Percentiles rank a stretch among this genome's conserved stretches.
Evolutionary conservation across 2,888 invertebrate species (phyloP).

Genomic region (Chrysolina oricalcia): DNA sequence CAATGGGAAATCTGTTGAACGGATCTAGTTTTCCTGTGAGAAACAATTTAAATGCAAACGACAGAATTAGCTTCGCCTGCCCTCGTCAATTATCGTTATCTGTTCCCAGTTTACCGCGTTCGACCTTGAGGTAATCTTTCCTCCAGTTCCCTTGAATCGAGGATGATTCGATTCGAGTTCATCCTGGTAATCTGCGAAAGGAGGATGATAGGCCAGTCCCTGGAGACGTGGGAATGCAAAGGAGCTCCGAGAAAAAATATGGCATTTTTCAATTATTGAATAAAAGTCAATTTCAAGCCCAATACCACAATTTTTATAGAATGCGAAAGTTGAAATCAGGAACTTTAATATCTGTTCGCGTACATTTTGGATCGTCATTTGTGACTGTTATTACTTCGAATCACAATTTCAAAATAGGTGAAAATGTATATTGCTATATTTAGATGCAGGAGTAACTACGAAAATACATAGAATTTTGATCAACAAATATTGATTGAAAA

Average conservation of each 20-base stretch:
- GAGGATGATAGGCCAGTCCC: background rate
- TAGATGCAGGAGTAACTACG: too few relatives aligned
- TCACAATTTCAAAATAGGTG: too few relatives aligned
- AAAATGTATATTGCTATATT: too few relatives aligned
- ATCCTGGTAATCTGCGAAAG: background rate
- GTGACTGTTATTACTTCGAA: too few relatives aligned
- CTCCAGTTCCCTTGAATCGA: background rate
- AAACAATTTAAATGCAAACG: slow-evolving; percentile 37
- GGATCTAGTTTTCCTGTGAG: slow-evolving; percentile 6
- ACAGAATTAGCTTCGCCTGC: slow-evolving; percentile 23
- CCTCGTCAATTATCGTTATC: slow-evolving; percentile 27
- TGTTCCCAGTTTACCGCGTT: slow-evolving; percentile 21
- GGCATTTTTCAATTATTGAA: background rate
- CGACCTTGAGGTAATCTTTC: slow-evolving; percentile 22
- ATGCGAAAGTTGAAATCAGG: too few relatives aligned
- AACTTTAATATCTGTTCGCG: too few relatives aligned
- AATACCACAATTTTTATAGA: background rate
- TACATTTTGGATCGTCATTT: too few relatives aligned
- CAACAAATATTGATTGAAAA: too few relatives aligned
- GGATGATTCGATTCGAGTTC: background rate
- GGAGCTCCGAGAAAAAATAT: background rate
- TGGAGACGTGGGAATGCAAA: background rate
- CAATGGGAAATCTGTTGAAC: background rate
- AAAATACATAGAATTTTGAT: too few relatives aligned
- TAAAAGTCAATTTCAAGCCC: background rate